Base-by-base conservation (phyloP, 2,113 vertebrate species). In the Lophura nycthemera region DNA sequence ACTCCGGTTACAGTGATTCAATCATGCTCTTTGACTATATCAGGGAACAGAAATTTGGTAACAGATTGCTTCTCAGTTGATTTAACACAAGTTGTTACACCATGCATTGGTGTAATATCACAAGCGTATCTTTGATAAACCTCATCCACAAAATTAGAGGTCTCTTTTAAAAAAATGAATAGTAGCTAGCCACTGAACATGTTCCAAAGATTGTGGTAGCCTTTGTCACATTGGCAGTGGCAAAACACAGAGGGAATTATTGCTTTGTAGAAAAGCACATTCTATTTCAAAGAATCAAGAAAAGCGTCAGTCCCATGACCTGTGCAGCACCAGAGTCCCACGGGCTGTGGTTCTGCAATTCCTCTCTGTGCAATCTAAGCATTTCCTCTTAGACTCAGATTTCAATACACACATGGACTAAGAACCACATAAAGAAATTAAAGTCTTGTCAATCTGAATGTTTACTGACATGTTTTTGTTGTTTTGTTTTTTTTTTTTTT, bases 331-430 rank as follows among this genome's bases (percentile, higher is more conserved):
- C 38, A 64, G 21, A 81, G 67, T 50, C 48, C 48, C 0, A 0
- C 3, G 29, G 47, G 13, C 70, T 78, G 13, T 4, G 2, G 34
- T 0, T 0, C 3, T 34, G 4, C 32, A 22, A 69, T n/a, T 91
- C 47, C 42, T 25, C 6, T 34, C 64, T 80, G 0, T 5, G 30
- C 22, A 85, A 50, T 42, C 19, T 40, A 64, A 74, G 43, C 7
- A 8, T 29, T 76, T 67, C 54, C 32, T 19, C 29, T 84, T 60
- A 13, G 38, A 78, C n/a, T 64, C 73, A 52, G 64, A 56, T 80
- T 83, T 86, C 48, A 21, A 22, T 13, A 17, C 10, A 29, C 0
- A 0, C 15, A 11, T 57, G 12, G 10, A 12, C 20, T 5, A 50
- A 24, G 61, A 86, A 48, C 50, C 6, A 9, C 5, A 5, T 19